Percentiles rank a stretch among this genome's conserved stretches.
Evolutionary conservation across 2,797 vertebrate species (phyloP).

Genomic region (Urophycis tenuis): DNA sequence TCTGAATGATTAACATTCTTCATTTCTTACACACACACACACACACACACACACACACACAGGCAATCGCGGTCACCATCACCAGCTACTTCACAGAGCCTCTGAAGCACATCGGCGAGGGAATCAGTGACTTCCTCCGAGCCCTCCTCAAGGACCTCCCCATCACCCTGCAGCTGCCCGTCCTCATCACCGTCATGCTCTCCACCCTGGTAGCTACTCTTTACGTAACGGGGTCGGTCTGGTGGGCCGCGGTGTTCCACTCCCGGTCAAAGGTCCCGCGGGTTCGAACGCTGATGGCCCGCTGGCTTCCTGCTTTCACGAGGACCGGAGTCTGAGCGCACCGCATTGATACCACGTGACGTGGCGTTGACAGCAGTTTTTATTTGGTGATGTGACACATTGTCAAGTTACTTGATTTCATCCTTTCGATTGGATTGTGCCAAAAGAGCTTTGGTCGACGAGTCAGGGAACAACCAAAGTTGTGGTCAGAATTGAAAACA

Average conservation of each 20-base stretch:
- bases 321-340: neutral
- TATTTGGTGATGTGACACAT: too few relatives aligned
- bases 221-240: neutral
- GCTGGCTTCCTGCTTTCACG: neutral
- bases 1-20: neutral
- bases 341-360: too few relatives aligned
- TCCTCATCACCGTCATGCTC: constrained; percentile 70
- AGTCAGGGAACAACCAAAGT: too few relatives aligned
- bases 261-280: neutral
- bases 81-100: constrained; percentile 88
- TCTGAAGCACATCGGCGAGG: constrained; percentile 85
- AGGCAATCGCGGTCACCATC: constrained; percentile 86
- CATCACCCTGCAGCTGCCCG: constrained; percentile 77
- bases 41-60: too few relatives aligned
- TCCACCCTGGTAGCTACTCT: neutral
- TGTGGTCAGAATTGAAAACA: too few relatives aligned
- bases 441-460: too few relatives aligned
- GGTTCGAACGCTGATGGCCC: neutral
- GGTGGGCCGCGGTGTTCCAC: neutral
- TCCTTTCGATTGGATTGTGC: too few relatives aligned
- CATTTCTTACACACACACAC: neutral
- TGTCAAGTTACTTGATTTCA: too few relatives aligned
- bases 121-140: constrained; percentile 82
- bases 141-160: constrained; percentile 90
- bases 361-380: too few relatives aligned